Percentiles rank a stretch among this genome's conserved stretches.
phyloP scores from a whole-genome alignment of 2,888 invertebrate genomes.

The Colletes collaris region DNA sequence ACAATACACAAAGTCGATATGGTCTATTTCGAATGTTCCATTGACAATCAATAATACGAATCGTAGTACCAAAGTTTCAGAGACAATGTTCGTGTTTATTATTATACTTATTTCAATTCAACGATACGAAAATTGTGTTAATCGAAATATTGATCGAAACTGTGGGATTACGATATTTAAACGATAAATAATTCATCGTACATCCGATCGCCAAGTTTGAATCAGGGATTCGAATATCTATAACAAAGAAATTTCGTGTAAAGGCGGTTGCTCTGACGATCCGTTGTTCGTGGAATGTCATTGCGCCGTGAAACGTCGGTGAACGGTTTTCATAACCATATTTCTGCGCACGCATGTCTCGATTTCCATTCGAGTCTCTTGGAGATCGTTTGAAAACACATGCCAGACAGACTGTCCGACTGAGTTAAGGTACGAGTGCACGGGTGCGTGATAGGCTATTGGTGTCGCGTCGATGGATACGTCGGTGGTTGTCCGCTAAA shows the following conservation, averaged over 20 bases:
- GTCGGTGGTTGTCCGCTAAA: slow-evolving; percentile 37
- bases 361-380: slow-evolving; percentile 61
- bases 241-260: background rate
- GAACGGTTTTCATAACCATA: slow-evolving; percentile 32
- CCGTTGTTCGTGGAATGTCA: slow-evolving; percentile 35
- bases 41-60: background rate
- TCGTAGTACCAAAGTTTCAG: background rate
- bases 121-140: too few relatives aligned
- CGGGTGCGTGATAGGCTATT: slow-evolving; percentile 40
- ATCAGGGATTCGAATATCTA: background rate
- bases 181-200: background rate
- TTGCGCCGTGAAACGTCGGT: slow-evolving; percentile 3
- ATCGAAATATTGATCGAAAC: background rate
- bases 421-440: slow-evolving; percentile 47
- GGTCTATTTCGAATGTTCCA: background rate
- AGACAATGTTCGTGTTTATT: background rate
- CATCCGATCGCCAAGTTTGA: slow-evolving; percentile 8
- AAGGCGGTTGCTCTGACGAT: slow-evolving; percentile 7
- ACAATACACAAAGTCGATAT: background rate
- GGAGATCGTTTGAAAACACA: slow-evolving; percentile 65
- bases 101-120: background rate
- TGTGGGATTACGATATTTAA: background rate
- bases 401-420: slow-evolving; percentile 43
- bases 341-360: slow-evolving; percentile 66
- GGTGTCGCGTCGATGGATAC: slow-evolving; percentile 63